A percentile compares a stretch with the other conserved stretches of the same genome.
Conservation (phyloP, 2,888 invertebrate genomes). For the Pseudococcus jackbeardsleyi region DNA sequence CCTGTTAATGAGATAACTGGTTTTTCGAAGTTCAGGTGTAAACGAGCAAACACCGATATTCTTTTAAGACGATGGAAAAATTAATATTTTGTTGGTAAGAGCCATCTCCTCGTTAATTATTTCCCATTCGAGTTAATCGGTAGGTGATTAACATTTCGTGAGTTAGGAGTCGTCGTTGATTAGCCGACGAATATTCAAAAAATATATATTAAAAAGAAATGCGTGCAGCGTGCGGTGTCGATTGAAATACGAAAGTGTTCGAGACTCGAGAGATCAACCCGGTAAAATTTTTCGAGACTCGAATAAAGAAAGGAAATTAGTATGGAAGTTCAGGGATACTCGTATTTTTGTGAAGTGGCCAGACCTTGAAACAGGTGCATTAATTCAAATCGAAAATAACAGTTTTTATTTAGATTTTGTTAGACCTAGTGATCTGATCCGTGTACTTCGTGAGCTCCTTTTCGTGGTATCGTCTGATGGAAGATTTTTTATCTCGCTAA, state of each 20-base stretch:
- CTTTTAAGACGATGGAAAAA: constrained; percentile 27
- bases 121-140: constrained; percentile 17
- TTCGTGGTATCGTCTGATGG: neutral
- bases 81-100: constrained; percentile 12
- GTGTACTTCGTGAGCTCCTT: neutral
- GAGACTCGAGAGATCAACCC: too few relatives aligned
- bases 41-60: constrained; percentile 43
- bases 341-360: neutral
- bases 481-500: neutral
- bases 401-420: neutral
- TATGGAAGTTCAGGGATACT: neutral
- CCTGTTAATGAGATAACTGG: constrained; percentile 58
- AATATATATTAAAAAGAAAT: neutral
- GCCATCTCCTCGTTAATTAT: constrained; percentile 5
- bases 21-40: constrained; percentile 58
- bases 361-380: neutral
- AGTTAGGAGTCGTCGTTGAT: neutral
- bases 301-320: neutral
- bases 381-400: neutral
- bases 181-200: neutral
- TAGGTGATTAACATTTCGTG: neutral
- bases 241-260: neutral
- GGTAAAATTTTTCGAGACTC: too few relatives aligned
- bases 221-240: neutral
- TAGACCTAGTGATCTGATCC: neutral